phyloP scores from a whole-genome alignment of 2,797 vertebrate species.

The Cuniculus paca region DNA sequence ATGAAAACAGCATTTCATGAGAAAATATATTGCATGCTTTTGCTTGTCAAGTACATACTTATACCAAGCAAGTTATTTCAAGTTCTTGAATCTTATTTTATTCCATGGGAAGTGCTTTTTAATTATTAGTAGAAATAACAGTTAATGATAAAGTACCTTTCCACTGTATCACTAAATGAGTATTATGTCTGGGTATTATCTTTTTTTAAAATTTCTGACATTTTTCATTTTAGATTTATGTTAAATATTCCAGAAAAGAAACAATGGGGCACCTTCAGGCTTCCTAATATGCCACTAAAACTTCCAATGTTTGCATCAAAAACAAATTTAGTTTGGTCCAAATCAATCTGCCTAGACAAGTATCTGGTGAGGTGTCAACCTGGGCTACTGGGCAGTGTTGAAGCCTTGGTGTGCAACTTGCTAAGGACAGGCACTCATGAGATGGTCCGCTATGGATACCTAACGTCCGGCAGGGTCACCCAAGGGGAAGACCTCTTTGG shows the following conservation, averaged over 20 bases:
- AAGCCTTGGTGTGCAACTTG: neutral
- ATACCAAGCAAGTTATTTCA: neutral
- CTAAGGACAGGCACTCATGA: neutral
- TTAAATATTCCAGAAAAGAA: neutral
- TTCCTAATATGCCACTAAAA: neutral
- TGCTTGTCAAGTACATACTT: neutral
- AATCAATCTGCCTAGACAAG: neutral
- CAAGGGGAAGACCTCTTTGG: neutral
- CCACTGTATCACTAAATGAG: neutral
- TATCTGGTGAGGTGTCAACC: neutral
- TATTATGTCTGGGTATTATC: neutral
- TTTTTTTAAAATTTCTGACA: neutral
- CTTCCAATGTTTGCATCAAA: neutral
- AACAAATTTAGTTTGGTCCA: neutral
- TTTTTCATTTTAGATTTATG: neutral
- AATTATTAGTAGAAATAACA: neutral
- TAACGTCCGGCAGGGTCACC: neutral
- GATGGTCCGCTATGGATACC: neutral
- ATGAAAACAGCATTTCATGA: neutral
- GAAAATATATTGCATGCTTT: neutral
- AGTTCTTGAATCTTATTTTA: neutral
- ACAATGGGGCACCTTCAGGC: neutral
- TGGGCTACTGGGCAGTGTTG: rapidly evolving
- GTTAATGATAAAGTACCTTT: neutral
- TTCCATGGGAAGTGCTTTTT: neutral